Base-by-base conservation (phyloP, 2,113 vertebrate genomes). In the Galemys pyrenaicus region DNA sequence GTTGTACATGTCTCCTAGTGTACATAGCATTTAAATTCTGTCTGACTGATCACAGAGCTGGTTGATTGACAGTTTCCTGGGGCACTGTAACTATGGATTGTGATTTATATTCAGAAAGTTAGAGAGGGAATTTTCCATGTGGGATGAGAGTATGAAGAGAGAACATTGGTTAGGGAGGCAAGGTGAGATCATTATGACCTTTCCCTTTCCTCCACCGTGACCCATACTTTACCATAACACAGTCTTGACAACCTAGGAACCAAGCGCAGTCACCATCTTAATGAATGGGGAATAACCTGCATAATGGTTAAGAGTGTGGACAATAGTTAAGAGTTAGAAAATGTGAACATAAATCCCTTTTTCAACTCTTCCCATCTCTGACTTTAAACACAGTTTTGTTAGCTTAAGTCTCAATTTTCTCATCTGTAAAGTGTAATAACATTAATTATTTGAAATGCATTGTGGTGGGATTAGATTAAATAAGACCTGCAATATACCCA, bases 281-380 rank as follows among this genome's bases (percentile, higher is more conserved):
- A 17, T 71, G 62, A 87, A 56, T 32, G 35, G 30, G 35, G 68
- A 71, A 2, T 46, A 67, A 60, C 35, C 35, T 84, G 30, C 30
- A 83, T 75, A 46, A 37, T 91, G 54, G 20, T 56, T 90, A 87
- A 68, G 39, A 65, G 35, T 37, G 32, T 65, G 12, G 49, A 39
- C n/a, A n/a, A 41, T 62, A 62, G 13, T n/a, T 82, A 28, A n/a
- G 44, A 88, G 28, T 60, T 88, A 77, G 65, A 87, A 88, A 95
- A 54, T 8, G 9, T 51, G 24, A 94, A 8, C 41, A 67, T 7
- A 74, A 49, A 82, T 87, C 49, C 32, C 37, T 87, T 32, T 58
- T 87, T 41, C 58, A 87, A 75, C 20, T 41, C 35, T 54, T 83
- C 62, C 12, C 6, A n/a, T 75, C 11, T 60, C 58, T 95, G 67